A percentile compares a stretch with the other conserved stretches of the same genome.
Conservation (phyloP, 2,113 vertebrate species). For the Pelusios castaneus region DNA sequence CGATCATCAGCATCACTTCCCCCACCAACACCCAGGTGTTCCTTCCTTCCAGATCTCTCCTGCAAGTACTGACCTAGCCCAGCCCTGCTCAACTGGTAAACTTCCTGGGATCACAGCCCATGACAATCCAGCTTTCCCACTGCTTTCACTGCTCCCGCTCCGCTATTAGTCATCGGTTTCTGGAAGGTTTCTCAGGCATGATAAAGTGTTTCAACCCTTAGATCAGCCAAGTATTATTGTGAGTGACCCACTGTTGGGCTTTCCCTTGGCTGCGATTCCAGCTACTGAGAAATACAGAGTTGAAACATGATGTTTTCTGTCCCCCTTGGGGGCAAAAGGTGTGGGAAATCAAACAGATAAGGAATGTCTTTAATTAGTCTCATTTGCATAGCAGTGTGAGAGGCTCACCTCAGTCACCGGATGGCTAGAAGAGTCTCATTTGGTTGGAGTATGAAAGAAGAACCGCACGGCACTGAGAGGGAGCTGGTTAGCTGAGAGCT, state of each 20-base stretch:
- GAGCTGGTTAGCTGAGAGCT: background rate
- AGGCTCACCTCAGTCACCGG: conserved; percentile 44
- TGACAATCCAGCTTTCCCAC: conserved; percentile 49
- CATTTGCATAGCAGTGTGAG: conserved; percentile 70
- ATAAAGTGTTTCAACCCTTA: conserved; percentile 60
- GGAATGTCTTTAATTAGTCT: conserved; percentile 69
- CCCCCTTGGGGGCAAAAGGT: conserved; percentile 64
- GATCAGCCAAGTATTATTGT: conserved; percentile 45
- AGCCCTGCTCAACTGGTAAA: conserved; percentile 70
- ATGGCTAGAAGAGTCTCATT: conserved; percentile 42
- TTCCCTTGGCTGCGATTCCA: conserved; percentile 62
- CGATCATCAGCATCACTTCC: conserved; percentile 69
- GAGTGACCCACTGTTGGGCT: conserved; percentile 50
- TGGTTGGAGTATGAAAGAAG: conserved; percentile 24
- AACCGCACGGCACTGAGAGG: background rate
- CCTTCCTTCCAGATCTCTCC: conserved; percentile 56
- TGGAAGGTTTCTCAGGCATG: conserved; percentile 71
- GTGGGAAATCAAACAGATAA: conserved; percentile 71
- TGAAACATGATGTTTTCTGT: conserved; percentile 63
- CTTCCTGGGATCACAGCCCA: conserved; percentile 61
- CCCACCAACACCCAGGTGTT: conserved; percentile 59
- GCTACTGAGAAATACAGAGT: background rate
- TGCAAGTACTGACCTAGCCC: conserved; percentile 71
- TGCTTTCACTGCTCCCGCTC: conserved; percentile 51
- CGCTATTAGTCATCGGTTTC: conserved; percentile 67